Conservation (phyloP, 2,888 invertebrate species). For the Drosophila falleni region DNA sequence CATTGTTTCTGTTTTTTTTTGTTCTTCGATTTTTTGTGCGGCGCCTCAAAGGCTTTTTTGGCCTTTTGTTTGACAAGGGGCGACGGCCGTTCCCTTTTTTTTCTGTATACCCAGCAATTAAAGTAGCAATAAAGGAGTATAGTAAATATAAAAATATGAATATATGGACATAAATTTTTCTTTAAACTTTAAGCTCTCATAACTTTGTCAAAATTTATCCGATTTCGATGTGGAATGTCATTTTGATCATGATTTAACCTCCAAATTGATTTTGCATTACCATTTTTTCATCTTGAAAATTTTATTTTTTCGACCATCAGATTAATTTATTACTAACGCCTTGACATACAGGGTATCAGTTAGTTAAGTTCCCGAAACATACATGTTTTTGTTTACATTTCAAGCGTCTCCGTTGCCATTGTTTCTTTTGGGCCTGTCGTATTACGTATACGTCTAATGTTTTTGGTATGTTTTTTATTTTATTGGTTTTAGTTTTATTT, state of each 20-base stretch:
- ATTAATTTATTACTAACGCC: neutral
- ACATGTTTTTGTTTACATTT: conserved; percentile 46
- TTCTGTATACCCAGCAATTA: conserved; percentile 2
- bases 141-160: neutral
- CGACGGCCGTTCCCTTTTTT: conserved; percentile 29
- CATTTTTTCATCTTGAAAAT: neutral
- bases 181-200: neutral
- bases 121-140: neutral
- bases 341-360: neutral
- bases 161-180: neutral
- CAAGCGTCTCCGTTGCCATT: conserved; percentile 48
- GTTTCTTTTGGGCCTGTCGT: conserved; percentile 40
- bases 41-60: conserved; percentile 51
- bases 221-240: neutral
- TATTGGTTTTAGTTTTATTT: conserved; percentile 44
- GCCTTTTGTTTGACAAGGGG: conserved; percentile 37
- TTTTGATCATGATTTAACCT: neutral
- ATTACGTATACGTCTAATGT: conserved; percentile 57
- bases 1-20: conserved; percentile 24
- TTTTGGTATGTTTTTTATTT: conserved; percentile 19
- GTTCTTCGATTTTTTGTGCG: conserved; percentile 53
- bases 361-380: neutral
- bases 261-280: neutral
- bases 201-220: neutral
- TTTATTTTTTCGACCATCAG: neutral